Conservation (phyloP, 2,888 invertebrate species). For the Clostera curtula region DNA sequence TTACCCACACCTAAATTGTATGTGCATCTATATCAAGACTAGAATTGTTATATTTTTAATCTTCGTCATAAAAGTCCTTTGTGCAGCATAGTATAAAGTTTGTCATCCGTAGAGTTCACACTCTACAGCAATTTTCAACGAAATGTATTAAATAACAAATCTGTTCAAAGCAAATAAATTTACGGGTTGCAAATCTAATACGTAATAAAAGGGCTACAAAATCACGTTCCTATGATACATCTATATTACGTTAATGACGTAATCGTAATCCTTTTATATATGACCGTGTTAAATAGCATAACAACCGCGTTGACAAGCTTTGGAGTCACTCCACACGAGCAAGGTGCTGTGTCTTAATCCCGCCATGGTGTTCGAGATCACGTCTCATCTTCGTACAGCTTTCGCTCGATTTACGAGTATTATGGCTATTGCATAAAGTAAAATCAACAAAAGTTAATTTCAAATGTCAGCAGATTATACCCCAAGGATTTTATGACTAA, state of each 20-base stretch:
- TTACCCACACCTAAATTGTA: no score
- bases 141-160: no score
- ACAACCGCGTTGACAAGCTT: slow-evolving; percentile 61
- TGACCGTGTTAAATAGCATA: slow-evolving; percentile 43
- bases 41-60: no score
- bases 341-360: slow-evolving; percentile 62
- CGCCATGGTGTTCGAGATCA: slow-evolving; percentile 37
- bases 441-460: slow-evolving; percentile 57
- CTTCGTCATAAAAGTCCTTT: no score
- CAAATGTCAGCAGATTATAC: slow-evolving; percentile 56
- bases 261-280: slow-evolving; percentile 52
- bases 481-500: slow-evolving; percentile 22
- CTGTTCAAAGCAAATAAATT: no score
- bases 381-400: slow-evolving; percentile 43
- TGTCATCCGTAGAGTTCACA: no score
- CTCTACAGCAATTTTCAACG: background rate
- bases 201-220: background rate
- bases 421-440: slow-evolving; percentile 40
- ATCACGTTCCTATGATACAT: slow-evolving; percentile 7
- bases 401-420: slow-evolving; percentile 34
- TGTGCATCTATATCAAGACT: no score
- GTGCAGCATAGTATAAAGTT: no score
- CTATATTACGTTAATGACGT: slow-evolving; percentile 24
- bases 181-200: background rate
- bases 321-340: slow-evolving; percentile 46